Base-by-base conservation (phyloP, 1,140 invertebrate species). In the Papilio aristodemus region DNA sequence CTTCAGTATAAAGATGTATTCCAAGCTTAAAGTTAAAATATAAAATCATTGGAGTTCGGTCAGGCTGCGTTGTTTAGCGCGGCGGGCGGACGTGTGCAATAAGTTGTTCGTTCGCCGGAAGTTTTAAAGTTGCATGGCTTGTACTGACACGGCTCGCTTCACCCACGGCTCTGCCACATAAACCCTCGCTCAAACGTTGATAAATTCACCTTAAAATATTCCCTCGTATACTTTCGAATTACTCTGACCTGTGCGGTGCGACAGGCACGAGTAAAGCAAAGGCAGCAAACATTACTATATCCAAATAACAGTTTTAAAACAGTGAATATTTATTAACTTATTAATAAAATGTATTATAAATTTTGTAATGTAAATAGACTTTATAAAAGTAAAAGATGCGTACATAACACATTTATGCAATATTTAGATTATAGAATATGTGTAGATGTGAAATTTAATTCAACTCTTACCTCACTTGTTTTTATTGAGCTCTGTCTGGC, bases 71-170 rank as follows among this genome's bases (percentile, higher is more conserved):
- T 9, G 46, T 50, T 50, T 50, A 50, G n/a, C 41, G 41, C 41
- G 41, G 6, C 41, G 46, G 17, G 46, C 43, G n/a, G 41, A 19
- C 46, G 46, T 19, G 22, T 50, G 46, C 46, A 50, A 50, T 50
- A 50, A 50, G 46, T 50, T 50, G 19, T 9, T 19, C 46, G 46
- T 50, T 7, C 46, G 17, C 46, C 46, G 46, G 46, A 22, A 22
- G 46, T 50, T 50, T 50, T 50, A 50, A 19, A 50, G 46, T 50
- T 22, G 46, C 46, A 22, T 50, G 46, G 17, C 46, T 50, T 50
- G 46, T 50, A 50, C 19, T 50, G 46, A 10, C 46, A 50, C 46
- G 46, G 46, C 46, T 50, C 46, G 46, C 46, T 50, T 22, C 46
- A 50, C 46, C 17, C 22, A 10, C 41, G 46, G 17, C 46, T 17